phyloP scores from a whole-genome alignment of 1,140 invertebrate genomes.

The Cepaea nemoralis region DNA sequence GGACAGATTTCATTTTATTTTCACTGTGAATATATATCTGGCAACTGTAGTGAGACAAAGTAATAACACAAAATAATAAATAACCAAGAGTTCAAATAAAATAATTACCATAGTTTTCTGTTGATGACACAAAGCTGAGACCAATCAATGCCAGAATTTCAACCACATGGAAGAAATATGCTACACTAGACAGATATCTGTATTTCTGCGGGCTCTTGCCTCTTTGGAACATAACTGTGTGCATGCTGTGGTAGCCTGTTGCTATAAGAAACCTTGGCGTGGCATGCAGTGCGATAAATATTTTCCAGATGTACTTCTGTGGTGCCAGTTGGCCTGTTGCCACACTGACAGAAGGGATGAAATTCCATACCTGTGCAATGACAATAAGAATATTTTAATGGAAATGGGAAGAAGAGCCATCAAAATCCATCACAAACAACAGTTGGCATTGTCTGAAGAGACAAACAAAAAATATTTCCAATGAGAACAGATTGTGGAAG shows the following conservation, averaged over 20 bases:
- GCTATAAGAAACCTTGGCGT: slow-evolving; percentile 86
- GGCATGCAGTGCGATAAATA: slow-evolving; percentile 89
- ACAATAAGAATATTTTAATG: no score
- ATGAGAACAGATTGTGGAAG: no score
- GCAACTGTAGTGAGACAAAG: no score
- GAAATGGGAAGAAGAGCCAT: no score
- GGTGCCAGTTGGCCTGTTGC: slow-evolving; percentile 92
- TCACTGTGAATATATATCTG: no score
- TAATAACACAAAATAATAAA: neutral
- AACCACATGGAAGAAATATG: slow-evolving; percentile 81
- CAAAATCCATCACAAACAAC: no score
- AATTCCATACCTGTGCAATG: slow-evolving; percentile 81
- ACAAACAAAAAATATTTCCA: no score
- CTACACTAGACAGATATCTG: slow-evolving; percentile 76
- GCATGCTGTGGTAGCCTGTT: slow-evolving; percentile 80
- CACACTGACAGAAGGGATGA: slow-evolving; percentile 92
- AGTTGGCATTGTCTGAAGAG: no score
- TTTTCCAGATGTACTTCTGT: slow-evolving; percentile 91
- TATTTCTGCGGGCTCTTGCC: slow-evolving; percentile 72
- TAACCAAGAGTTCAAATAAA: neutral
- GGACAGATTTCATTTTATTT: no score
- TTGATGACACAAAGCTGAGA: slow-evolving; percentile 90
- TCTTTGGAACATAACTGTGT: slow-evolving; percentile 72
- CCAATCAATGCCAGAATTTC: slow-evolving; percentile 87
- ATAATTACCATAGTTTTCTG: slow-evolving; percentile 85